These are phyloP conservation scores for Pristionchus arcanus DNA, from an alignment of 2,888 invertebrate genomes.

Conservation along the genomic window DNA sequence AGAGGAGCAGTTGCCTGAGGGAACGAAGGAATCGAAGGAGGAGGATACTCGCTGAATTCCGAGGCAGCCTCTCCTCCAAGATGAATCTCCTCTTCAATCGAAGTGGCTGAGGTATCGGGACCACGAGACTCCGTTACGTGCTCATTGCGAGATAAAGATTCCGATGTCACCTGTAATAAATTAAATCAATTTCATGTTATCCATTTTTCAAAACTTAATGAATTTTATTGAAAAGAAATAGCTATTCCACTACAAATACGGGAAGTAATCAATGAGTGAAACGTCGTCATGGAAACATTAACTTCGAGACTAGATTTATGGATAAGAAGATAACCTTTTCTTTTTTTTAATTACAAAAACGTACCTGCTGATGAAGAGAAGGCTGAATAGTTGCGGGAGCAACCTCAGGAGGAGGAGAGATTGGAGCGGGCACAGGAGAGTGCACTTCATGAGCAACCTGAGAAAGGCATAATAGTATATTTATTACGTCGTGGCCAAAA, in stretches of 20 bases:
- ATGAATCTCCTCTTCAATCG: slow-evolving; percentile 56
- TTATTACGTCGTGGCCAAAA: background rate
- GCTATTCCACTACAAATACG: background rate
- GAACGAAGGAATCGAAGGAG: slow-evolving; percentile 67
- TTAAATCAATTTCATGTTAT: background rate
- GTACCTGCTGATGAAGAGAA: slow-evolving; percentile 71
- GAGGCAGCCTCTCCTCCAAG: slow-evolving; percentile 57
- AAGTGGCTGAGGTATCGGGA: slow-evolving; percentile 4
- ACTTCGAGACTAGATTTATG: background rate
- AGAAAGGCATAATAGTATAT: background rate
- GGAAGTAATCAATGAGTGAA: background rate
- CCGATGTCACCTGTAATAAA: slow-evolving; percentile 39
- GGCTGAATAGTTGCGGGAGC: slow-evolving; percentile 73
- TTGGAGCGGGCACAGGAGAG: slow-evolving; percentile 61
- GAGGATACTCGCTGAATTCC: slow-evolving; percentile 41
- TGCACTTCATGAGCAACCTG: background rate
- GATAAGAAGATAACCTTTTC: background rate
- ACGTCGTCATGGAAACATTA: background rate
- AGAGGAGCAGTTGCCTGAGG: slow-evolving; percentile 63
- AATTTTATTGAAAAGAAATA: too few relatives aligned
- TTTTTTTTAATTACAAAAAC: background rate
- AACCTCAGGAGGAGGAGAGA: slow-evolving; percentile 64
- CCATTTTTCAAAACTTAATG: too few relatives aligned
- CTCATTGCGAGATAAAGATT: slow-evolving; percentile 45
- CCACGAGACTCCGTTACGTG: slow-evolving; percentile 31